A percentile compares a stretch with the other conserved stretches of the same genome.
phyloP scores from a whole-genome alignment of 2,113 vertebrate species.

The Campylorhamphus procurvoides region DNA sequence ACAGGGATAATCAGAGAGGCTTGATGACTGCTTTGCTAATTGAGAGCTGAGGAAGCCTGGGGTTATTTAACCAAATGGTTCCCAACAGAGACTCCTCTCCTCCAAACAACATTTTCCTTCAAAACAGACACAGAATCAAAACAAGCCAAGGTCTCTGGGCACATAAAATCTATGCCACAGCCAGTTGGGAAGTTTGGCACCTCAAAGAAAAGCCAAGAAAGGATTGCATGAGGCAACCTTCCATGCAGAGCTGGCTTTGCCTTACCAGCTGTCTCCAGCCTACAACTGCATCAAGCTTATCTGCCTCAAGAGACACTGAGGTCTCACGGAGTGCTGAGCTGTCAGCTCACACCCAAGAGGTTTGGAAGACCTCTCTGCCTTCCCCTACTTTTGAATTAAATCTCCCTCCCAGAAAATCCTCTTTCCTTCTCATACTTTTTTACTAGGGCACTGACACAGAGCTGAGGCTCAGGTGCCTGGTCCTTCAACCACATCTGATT shows the following conservation, averaged over 20 bases:
- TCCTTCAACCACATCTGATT: background rate
- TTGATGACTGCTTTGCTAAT: background rate
- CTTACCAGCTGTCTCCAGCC: background rate
- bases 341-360: background rate
- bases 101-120: background rate
- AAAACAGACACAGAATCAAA: background rate
- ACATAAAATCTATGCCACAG: background rate
- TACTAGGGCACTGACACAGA: background rate
- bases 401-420: background rate
- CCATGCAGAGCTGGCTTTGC: background rate
- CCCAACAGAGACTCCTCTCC: background rate
- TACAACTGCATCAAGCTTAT: background rate
- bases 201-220: background rate
- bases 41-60: background rate
- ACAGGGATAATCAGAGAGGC: background rate
- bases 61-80: background rate
- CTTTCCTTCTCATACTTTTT: background rate
- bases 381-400: background rate
- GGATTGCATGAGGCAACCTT: background rate
- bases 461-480: background rate
- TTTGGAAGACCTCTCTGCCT: background rate
- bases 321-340: background rate
- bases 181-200: background rate
- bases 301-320: background rate
- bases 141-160: slow-evolving; percentile 1